These are phyloP conservation scores for Bilobella aurantiaca DNA, from an alignment of 1,140 invertebrate genomes.

Conservation along the genomic window DNA sequence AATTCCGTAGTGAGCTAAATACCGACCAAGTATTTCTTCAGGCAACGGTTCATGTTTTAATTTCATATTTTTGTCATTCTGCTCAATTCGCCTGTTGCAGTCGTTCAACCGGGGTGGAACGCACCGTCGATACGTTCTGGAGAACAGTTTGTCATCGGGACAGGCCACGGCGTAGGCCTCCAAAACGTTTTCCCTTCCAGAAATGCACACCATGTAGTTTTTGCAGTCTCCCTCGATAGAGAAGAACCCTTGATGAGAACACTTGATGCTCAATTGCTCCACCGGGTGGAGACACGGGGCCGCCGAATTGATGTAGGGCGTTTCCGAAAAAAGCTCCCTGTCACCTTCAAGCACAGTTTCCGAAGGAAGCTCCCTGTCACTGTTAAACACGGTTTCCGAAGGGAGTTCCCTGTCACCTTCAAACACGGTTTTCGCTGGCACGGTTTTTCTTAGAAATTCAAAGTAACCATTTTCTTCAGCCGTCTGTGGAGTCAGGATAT, in stretches of 20 bases:
- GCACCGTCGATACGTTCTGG: conserved; percentile 4
- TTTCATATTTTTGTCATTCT: not conserved
- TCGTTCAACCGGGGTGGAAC: not conserved
- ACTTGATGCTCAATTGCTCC: not conserved
- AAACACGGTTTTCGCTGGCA: not conserved
- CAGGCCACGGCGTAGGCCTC: not conserved
- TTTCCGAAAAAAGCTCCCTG: not conserved
- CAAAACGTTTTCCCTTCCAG: not conserved
- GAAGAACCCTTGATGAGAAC: conserved; percentile 7
- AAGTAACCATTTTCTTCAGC: not conserved
- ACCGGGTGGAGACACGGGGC: not conserved
- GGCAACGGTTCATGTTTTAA: not conserved
- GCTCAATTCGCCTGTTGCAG: not conserved
- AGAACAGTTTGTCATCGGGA: conserved; percentile 6
- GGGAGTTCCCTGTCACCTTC: not conserved
- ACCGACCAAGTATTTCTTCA: not conserved
- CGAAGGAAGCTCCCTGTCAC: not conserved
- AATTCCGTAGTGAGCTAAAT: not conserved
- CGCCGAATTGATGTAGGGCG: not conserved
- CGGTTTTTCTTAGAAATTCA: not conserved
- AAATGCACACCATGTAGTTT: conserved; percentile 8
- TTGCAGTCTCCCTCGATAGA: not conserved
- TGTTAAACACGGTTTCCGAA: not conserved
- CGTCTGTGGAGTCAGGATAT: not conserved
- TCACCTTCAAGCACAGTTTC: not conserved